phyloP scores from a whole-genome alignment of 2,888 invertebrate species.

The Tiphia femorata region DNA sequence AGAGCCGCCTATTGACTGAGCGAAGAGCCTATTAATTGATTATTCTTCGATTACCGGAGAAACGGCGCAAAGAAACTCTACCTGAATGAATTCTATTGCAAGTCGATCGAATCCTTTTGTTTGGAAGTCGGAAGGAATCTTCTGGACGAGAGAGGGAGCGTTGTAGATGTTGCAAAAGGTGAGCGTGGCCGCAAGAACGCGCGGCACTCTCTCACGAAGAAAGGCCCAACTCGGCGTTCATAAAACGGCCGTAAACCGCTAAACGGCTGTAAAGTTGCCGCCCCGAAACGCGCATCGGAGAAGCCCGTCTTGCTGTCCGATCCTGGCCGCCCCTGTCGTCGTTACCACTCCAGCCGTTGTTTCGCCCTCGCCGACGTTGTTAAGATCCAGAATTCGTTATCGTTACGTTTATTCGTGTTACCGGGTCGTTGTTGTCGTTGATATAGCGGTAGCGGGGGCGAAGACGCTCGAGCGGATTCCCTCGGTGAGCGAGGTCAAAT shows the following conservation, averaged over 20 bases:
- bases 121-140: too few species aligned
- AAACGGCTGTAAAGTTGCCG: constrained; percentile 69
- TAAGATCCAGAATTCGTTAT: neutral
- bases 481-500: constrained; percentile 30
- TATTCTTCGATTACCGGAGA: too few species aligned
- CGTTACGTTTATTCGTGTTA: neutral
- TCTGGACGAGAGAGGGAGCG: neutral
- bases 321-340: constrained; percentile 10
- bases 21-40: too few species aligned
- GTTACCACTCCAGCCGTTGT: constrained; percentile 17
- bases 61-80: too few species aligned
- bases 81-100: too few species aligned
- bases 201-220: constrained; percentile 5
- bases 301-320: constrained; percentile 50
- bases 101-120: too few species aligned
- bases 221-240: constrained; percentile 59
- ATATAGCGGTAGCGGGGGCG: constrained; percentile 12
- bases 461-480: constrained; percentile 19
- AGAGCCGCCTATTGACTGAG: too few species aligned
- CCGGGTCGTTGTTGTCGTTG: neutral
- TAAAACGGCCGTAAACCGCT: constrained; percentile 69
- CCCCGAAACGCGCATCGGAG: constrained; percentile 56
- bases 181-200: too few species aligned
- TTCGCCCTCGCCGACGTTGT: neutral
- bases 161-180: too few species aligned